Evolutionary conservation across 2,113 vertebrate species (phyloP).

Genomic region (Paramisgurnus dabryanus): DNA sequence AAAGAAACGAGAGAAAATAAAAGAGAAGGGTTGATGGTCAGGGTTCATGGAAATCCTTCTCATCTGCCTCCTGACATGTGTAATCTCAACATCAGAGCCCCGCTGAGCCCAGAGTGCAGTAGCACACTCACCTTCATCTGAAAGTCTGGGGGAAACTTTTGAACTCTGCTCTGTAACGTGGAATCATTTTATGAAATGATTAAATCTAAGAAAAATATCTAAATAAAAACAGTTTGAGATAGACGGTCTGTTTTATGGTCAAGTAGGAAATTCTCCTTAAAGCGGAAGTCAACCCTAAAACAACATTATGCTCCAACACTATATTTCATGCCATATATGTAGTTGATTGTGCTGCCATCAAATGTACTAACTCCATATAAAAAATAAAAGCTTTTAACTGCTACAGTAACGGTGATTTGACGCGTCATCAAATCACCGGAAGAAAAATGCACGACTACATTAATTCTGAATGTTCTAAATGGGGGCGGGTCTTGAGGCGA

Average conservation of each 20-base stretch:
- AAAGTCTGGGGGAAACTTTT: slow-evolving; percentile 37
- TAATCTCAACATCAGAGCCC: slow-evolving; percentile 46
- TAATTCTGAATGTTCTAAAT: too few relatives aligned
- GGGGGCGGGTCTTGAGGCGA: too few relatives aligned
- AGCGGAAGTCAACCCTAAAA: too few relatives aligned
- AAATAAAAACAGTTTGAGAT: background rate
- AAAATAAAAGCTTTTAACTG: too few relatives aligned
- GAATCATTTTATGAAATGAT: background rate
- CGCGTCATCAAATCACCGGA: too few relatives aligned
- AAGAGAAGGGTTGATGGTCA: slow-evolving; percentile 48
- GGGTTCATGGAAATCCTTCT: slow-evolving; percentile 19
- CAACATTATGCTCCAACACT: too few relatives aligned
- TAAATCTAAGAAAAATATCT: background rate
- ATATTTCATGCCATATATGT: too few relatives aligned
- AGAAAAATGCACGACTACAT: too few relatives aligned
- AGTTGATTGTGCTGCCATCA: too few relatives aligned
- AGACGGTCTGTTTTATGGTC: background rate
- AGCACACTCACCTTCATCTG: slow-evolving; percentile 32
- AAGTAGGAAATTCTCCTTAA: background rate
- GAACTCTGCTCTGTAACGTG: slow-evolving; percentile 37
- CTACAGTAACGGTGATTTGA: too few relatives aligned
- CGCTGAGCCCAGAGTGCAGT: slow-evolving; percentile 64
- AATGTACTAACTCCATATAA: too few relatives aligned
- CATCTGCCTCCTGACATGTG: slow-evolving; percentile 65
- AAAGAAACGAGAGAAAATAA: slow-evolving; percentile 64